Percentiles rank a stretch among this genome's conserved stretches.
Evolutionary conservation across 2,888 invertebrate species (phyloP).

Genomic region (Dioctria linearis): DNA sequence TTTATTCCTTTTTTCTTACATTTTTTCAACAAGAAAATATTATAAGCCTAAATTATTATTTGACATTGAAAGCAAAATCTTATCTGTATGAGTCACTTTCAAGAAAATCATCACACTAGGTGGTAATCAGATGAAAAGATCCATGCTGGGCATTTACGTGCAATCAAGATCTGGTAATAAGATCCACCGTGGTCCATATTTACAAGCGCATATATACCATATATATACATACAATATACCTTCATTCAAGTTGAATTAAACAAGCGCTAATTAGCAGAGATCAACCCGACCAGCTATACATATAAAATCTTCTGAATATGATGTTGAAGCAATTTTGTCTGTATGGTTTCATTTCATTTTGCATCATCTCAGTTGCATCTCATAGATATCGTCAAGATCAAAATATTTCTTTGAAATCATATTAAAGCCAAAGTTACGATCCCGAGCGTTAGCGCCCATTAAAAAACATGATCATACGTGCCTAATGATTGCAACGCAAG

Average conservation of each 20-base stretch:
- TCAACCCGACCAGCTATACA: not conserved
- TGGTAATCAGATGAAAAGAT: slow-evolving; percentile 49
- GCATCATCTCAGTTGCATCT: slow-evolving; percentile 37
- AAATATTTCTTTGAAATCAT: slow-evolving; percentile 53
- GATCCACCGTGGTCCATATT: not conserved
- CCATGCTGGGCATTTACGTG: slow-evolving; percentile 39
- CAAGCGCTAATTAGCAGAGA: slow-evolving; percentile 51
- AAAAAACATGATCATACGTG: slow-evolving; percentile 50
- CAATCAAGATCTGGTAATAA: slow-evolving; percentile 45
- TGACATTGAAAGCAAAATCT: slow-evolving; percentile 34
- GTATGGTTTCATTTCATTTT: slow-evolving; percentile 16
- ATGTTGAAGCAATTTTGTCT: slow-evolving; percentile 15
- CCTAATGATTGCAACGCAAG: slow-evolving; percentile 45
- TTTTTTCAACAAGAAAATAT: not conserved
- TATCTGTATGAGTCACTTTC: slow-evolving; percentile 42
- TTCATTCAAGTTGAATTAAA: not conserved
- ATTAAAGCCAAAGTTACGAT: slow-evolving; percentile 52
- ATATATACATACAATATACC: not conserved
- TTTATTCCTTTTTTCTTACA: not conserved
- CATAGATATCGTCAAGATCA: slow-evolving; percentile 52
- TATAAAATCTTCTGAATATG: not conserved
- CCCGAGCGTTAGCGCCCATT: slow-evolving; percentile 47
- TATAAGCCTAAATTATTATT: slow-evolving; percentile 6
- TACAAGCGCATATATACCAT: too few relatives aligned
- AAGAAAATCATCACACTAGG: slow-evolving; percentile 33